phyloP scores from a whole-genome alignment of 2,797 vertebrate species.

The Spondyliosoma cantharus region DNA sequence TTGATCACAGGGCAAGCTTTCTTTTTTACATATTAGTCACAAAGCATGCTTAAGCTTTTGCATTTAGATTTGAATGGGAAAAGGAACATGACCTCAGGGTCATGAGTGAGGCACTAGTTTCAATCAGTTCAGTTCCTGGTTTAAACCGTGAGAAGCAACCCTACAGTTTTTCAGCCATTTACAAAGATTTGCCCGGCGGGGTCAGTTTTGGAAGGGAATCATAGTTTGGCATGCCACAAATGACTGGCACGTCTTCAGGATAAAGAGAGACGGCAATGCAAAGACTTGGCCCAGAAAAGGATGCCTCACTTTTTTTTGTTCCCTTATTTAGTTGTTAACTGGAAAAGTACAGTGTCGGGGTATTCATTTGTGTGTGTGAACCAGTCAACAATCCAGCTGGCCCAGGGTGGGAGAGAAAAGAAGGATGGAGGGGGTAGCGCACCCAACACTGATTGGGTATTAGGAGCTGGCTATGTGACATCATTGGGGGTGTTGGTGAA shows the following conservation, averaged over 20 bases:
- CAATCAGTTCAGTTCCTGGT: neutral
- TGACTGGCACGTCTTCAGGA: constrained; percentile 49
- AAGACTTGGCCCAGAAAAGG: constrained; percentile 42
- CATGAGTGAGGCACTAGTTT: constrained; percentile 4
- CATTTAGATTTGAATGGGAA: constrained; percentile 59
- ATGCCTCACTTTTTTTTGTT: constrained; percentile 49
- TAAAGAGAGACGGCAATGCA: constrained; percentile 3
- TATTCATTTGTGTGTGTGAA: constrained; percentile 55
- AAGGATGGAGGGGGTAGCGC: constrained; percentile 45
- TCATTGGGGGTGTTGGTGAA: constrained; percentile 77
- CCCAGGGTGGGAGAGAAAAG: constrained; percentile 50
- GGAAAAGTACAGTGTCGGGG: constrained; percentile 71
- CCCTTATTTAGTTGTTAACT: constrained; percentile 61
- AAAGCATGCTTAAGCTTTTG: constrained; percentile 30
- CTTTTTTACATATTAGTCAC: constrained; percentile 37
- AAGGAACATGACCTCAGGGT: constrained; percentile 11
- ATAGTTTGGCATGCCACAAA: constrained; percentile 53
- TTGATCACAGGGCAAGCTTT: neutral
- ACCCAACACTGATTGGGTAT: constrained; percentile 69
- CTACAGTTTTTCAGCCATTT: neutral
- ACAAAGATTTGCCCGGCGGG: constrained; percentile 26
- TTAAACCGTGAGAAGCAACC: neutral
- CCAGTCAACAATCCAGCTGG: constrained; percentile 60
- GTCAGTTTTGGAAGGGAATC: constrained; percentile 43
- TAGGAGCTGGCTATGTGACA: constrained; percentile 79